Evolutionary conservation across 2,888 invertebrate genomes (phyloP), one percentile per base, ranked within the genome.

Genomic region (Rotaria magnacalcarata): DNA sequence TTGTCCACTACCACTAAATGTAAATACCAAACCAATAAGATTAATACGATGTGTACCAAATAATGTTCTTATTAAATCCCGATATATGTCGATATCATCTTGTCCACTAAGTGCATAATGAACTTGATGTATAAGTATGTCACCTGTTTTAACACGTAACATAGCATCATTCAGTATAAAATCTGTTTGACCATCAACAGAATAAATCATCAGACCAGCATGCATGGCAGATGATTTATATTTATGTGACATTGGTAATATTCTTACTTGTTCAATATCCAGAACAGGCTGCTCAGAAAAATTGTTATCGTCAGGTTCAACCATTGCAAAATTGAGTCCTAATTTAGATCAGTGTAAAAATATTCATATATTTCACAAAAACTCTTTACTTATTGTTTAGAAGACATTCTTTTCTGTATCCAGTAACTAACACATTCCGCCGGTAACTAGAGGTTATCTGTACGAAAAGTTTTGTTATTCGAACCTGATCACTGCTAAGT

Each of bases 141-240:
- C 67, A 34, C 67, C 67, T 19, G 67, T 27, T 67, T 67, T 67
- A 67, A 67, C 34, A 34, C 67, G 67, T 41, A 67, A 67, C 16
- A 27, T 34, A 4, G 27, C 19, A 34, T 27, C 67, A 34, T 67
- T 67, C 6, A 67, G 19, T 34, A 67, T 19, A 67, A 67, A 67
- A 67, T 67, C 67, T 19, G 67, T 67, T 34, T 41, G 34, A 67
- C 67, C 67, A 67, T 67, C 67, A 67, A 67, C 67, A 27, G 67
- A 67, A 67, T 67, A 67, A 6, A 67, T 67, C 6, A 67, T 16
- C 19, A 67, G 19, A 67, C 67, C 67, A 67, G 67, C 67, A 67
- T 67, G 34, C 16, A 67, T 19, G 34, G 19, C 14, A 19, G 67
- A 67, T 67, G 67, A 34, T 14, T 34, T 34, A 67, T 67, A 67